Conservation (phyloP, 2,797 vertebrate species). For the Hylomyscus alleni region DNA sequence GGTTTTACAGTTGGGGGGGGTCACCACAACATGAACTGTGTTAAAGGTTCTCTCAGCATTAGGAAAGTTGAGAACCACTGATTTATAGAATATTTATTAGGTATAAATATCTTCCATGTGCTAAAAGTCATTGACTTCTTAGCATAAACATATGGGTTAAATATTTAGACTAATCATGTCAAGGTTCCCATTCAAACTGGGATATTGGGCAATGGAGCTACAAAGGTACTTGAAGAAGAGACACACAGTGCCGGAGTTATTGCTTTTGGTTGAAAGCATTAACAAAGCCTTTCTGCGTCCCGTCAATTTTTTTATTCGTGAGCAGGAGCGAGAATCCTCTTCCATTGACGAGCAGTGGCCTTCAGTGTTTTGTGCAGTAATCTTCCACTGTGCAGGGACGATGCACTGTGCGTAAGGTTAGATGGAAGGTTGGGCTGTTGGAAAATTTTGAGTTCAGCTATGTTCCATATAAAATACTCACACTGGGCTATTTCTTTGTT, state of each 20-base stretch:
- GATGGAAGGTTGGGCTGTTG: neutral
- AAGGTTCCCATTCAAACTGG: neutral
- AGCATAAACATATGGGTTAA: neutral
- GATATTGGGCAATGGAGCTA: neutral
- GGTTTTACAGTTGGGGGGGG: neutral
- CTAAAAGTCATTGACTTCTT: neutral
- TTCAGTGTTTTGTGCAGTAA: neutral
- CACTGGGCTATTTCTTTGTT: constrained; percentile 48
- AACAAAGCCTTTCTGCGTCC: neutral
- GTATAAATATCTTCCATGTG: neutral
- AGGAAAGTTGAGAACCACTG: neutral
- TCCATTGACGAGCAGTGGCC: neutral
- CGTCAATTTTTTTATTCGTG: neutral
- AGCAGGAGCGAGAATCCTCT: neutral
- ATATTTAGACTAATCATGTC: neutral
- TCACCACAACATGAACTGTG: neutral
- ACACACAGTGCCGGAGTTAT: neutral
- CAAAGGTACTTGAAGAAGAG: neutral
- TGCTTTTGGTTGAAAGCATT: constrained; percentile 12
- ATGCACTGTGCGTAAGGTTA: neutral
- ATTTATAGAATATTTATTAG: neutral
- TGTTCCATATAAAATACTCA: constrained; percentile 26
- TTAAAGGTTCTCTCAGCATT: neutral
- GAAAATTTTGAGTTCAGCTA: constrained; percentile 45
- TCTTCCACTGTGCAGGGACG: neutral